Percentiles rank a stretch among this genome's conserved stretches.
These are phyloP conservation scores for Zoroaster sp. DNA, from an alignment of 53 echinoderm and acorn worm species.

Conservation along the genomic window DNA sequence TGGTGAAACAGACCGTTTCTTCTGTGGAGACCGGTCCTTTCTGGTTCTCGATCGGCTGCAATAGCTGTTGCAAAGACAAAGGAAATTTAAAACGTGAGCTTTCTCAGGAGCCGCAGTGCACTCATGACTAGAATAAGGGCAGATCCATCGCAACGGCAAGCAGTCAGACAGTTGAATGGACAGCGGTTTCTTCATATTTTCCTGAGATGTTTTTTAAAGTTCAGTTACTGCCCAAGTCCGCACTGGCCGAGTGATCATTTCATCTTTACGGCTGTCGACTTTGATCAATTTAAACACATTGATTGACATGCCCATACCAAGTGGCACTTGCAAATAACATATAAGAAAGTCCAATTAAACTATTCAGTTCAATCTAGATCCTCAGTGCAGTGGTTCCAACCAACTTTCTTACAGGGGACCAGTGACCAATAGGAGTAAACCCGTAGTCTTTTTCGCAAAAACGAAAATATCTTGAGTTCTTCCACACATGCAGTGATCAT, in stretches of 20 bases:
- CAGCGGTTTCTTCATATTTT: not conserved
- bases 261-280: too few species aligned
- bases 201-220: too few species aligned
- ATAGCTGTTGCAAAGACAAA: conserved; percentile 38
- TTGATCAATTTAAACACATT: too few species aligned
- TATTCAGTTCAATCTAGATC: too few species aligned
- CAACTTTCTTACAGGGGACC: not conserved
- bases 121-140: not conserved
- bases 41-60: conserved; percentile 69
- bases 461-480: too few species aligned
- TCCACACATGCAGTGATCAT: too few species aligned
- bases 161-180: not conserved
- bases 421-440: not conserved
- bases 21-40: conserved; percentile 69
- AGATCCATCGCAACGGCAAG: not conserved
- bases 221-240: too few species aligned
- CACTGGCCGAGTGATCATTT: too few species aligned
- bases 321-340: too few species aligned
- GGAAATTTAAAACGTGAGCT: not conserved
- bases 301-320: too few species aligned
- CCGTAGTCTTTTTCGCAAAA: too few species aligned
- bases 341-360: too few species aligned
- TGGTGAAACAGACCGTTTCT: conserved; percentile 77
- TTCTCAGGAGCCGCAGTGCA: not conserved
- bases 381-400: not conserved